Conservation (phyloP, 2,797 vertebrate genomes). For the Crossoptilon crossoptilon region DNA sequence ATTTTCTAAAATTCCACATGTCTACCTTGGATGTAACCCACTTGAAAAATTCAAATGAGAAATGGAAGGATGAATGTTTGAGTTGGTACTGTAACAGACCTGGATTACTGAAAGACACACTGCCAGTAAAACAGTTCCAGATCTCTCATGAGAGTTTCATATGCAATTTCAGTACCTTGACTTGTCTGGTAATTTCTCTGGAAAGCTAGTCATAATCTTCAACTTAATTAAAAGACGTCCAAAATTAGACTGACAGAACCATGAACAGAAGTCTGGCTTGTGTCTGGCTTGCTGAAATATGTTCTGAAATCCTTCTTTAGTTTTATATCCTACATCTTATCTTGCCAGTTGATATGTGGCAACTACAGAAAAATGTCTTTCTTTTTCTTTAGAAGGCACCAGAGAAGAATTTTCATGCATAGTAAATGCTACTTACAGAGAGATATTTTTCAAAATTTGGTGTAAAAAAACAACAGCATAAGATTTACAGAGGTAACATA, state of each 20-base stretch:
- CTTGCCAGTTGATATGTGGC: neutral
- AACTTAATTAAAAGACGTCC: slow-evolving; percentile 44
- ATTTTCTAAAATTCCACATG: slow-evolving; percentile 7
- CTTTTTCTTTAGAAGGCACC: neutral
- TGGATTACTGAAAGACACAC: neutral
- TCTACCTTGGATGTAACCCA: neutral
- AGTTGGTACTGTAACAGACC: neutral
- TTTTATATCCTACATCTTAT: neutral
- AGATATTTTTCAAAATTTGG: neutral
- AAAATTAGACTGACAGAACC: slow-evolving; percentile 45
- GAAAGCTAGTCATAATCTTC: slow-evolving; percentile 43
- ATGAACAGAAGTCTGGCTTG: slow-evolving; percentile 17
- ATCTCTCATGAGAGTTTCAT: neutral
- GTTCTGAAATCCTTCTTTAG: neutral
- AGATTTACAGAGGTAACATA: neutral
- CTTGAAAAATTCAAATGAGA: slow-evolving; percentile 36
- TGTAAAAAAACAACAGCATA: fast-evolving
- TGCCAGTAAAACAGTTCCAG: slow-evolving; percentile 8
- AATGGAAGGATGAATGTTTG: slow-evolving; percentile 17
- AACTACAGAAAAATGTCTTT: neutral
- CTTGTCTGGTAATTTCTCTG: slow-evolving; percentile 21
- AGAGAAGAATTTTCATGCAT: neutral
- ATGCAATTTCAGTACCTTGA: slow-evolving; percentile 4
- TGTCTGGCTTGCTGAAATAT: neutral
- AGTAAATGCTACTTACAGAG: neutral